phyloP scores from a whole-genome alignment of 1,140 invertebrate species.

The Drosophila virilis region DNA sequence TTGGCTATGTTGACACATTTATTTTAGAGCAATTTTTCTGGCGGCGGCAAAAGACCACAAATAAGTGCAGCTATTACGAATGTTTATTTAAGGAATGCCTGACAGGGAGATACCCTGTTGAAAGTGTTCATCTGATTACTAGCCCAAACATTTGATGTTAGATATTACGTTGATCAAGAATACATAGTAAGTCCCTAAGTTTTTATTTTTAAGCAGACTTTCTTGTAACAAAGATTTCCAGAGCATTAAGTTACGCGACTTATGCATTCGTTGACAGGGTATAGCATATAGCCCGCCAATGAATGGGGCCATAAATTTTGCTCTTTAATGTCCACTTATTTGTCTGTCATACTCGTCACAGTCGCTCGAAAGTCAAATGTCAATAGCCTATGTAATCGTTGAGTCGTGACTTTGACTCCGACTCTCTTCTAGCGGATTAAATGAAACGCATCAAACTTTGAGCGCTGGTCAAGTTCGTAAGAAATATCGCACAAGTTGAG shows the following conservation, averaged over 20 bases:
- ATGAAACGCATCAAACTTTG: constrained; percentile 19
- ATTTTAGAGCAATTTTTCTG: constrained; percentile 22
- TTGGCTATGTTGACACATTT: constrained; percentile 65
- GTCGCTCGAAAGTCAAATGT: constrained; percentile 51
- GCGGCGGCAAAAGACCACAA: constrained; percentile 8
- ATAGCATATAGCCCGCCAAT: neutral
- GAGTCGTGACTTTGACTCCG: constrained; percentile 1
- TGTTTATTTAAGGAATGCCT: neutral
- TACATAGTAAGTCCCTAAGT: too few relatives aligned
- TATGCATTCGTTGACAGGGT: neutral
- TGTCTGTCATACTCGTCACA: constrained; percentile 23
- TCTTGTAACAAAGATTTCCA: too few relatives aligned
- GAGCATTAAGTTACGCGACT: neutral
- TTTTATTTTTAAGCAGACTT: too few relatives aligned
- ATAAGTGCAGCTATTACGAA: constrained; percentile 9
- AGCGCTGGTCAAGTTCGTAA: constrained; percentile 28
- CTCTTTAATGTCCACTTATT: constrained; percentile 31
- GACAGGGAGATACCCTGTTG: constrained; percentile 1
- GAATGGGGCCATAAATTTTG: constrained; percentile 46
- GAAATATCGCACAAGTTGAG: constrained; percentile 22
- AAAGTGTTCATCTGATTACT: too few relatives aligned
- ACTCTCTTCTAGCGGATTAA: constrained; percentile 1
- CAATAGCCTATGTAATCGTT: constrained; percentile 48
- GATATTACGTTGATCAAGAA: too few relatives aligned
- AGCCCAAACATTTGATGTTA: too few relatives aligned